These are phyloP conservation scores for Nannoperca obscura DNA, from an alignment of 2,797 vertebrate species.

Conservation along the genomic window DNA sequence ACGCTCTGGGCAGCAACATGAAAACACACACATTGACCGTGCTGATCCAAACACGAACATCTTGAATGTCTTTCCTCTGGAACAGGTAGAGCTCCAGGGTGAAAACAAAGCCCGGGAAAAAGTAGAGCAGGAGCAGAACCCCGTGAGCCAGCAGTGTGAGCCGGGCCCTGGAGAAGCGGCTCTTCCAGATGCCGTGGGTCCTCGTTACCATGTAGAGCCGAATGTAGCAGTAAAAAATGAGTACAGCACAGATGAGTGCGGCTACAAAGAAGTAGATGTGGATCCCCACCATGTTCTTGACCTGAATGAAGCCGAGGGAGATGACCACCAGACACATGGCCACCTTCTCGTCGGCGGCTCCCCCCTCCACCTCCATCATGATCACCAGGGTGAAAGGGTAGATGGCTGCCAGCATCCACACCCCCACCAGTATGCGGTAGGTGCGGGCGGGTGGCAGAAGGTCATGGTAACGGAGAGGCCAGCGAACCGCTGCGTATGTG, in stretches of 20 bases:
- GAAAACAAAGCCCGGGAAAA: slow-evolving; percentile 84
- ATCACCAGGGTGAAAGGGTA: slow-evolving; percentile 83
- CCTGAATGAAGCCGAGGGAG: slow-evolving; percentile 68
- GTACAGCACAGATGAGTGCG: slow-evolving; percentile 75
- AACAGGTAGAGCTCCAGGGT: slow-evolving; percentile 79
- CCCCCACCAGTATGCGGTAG: slow-evolving; percentile 70
- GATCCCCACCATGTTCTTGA: slow-evolving; percentile 48
- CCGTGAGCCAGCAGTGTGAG: slow-evolving; percentile 86
- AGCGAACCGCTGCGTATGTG: slow-evolving; percentile 87
- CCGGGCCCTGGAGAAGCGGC: slow-evolving; percentile 85
- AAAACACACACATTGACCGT: slow-evolving; percentile 83
- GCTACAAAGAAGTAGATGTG: slow-evolving; percentile 77
- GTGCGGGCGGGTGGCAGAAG: slow-evolving; percentile 76
- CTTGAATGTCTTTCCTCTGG: slow-evolving; percentile 42
- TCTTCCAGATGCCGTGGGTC: slow-evolving; percentile 86
- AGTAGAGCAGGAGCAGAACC: slow-evolving; percentile 85
- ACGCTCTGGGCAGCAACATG: slow-evolving; percentile 84
- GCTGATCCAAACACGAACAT: slow-evolving; percentile 82
- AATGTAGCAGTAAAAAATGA: slow-evolving; percentile 87
- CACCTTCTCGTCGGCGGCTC: background rate
- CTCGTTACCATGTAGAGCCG: slow-evolving; percentile 86
- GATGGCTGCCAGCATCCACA: slow-evolving; percentile 81
- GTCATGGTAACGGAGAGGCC: slow-evolving; percentile 84
- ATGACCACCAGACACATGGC: slow-evolving; percentile 81
- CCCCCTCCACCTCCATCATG: slow-evolving; percentile 60